Conservation (phyloP, 2,797 vertebrate genomes). For the Ficedula albicollis region DNA sequence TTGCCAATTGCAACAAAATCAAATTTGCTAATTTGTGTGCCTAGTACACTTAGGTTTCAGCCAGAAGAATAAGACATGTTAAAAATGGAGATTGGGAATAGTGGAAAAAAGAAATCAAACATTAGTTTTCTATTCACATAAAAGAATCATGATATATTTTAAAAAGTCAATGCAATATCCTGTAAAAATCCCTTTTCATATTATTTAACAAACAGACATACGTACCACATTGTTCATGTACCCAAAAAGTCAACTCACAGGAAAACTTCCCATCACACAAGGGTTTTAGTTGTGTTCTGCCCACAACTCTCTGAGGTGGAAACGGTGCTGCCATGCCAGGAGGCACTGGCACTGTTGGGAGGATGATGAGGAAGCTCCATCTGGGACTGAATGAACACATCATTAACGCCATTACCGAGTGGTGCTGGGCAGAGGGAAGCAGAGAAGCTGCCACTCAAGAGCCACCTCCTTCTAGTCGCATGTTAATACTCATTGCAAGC, state of each 20-base stretch:
- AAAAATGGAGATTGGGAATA: conserved; percentile 65
- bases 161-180: background rate
- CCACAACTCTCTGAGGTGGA: background rate
- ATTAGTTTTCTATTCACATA: conserved; percentile 62
- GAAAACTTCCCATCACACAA: background rate
- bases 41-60: conserved; percentile 69
- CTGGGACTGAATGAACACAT: background rate
- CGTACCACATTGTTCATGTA: conserved; percentile 59
- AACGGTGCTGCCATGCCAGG: background rate
- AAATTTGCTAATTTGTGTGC: conserved; percentile 33
- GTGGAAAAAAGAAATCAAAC: conserved; percentile 62
- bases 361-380: fast-evolving
- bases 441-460: background rate
- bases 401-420: fast-evolving
- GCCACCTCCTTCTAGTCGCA: background rate
- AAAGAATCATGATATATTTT: background rate
- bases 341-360: background rate
- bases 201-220: conserved; percentile 18
- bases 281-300: conserved; percentile 16
- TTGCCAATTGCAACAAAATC: conserved; percentile 66
- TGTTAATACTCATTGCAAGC: fast-evolving
- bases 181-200: conserved; percentile 66
- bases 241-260: conserved; percentile 27
- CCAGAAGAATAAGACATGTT: conserved; percentile 77
- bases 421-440: background rate